phyloP scores from a whole-genome alignment of 2,797 vertebrate genomes.

The Fringilla coelebs region DNA sequence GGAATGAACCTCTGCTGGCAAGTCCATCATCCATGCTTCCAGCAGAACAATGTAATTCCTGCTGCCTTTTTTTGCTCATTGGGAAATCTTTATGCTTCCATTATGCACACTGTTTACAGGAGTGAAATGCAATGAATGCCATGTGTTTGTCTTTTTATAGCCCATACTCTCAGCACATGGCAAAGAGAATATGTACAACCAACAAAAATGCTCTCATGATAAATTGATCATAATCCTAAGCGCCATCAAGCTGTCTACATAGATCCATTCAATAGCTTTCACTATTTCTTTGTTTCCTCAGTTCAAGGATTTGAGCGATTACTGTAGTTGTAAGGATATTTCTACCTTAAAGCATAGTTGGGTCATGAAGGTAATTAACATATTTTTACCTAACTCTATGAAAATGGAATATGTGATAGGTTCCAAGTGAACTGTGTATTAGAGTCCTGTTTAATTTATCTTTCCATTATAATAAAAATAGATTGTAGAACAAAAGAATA shows the following conservation, averaged over 20 bases:
- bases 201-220: background rate
- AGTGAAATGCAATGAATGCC: background rate
- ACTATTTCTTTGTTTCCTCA: slow-evolving; percentile 4
- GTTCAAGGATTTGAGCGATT: slow-evolving; percentile 14
- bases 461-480: background rate
- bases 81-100: background rate
- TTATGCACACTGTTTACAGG: background rate
- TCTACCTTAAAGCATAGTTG: background rate
- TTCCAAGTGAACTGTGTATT: background rate
- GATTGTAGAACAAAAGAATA: background rate
- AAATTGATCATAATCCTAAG: background rate
- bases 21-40: background rate
- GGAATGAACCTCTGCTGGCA: background rate
- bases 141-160: background rate
- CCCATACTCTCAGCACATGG: background rate
- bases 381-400: background rate
- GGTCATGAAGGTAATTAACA: background rate
- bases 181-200: background rate
- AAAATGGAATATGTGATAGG: background rate
- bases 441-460: background rate
- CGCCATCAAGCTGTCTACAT: background rate
- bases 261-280: background rate
- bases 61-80: background rate
- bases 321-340: slow-evolving; percentile 3
- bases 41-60: background rate